Evolutionary conservation across 92 coral and sea anemone genomes (phyloP).

Genomic region (Metridium senile): DNA sequence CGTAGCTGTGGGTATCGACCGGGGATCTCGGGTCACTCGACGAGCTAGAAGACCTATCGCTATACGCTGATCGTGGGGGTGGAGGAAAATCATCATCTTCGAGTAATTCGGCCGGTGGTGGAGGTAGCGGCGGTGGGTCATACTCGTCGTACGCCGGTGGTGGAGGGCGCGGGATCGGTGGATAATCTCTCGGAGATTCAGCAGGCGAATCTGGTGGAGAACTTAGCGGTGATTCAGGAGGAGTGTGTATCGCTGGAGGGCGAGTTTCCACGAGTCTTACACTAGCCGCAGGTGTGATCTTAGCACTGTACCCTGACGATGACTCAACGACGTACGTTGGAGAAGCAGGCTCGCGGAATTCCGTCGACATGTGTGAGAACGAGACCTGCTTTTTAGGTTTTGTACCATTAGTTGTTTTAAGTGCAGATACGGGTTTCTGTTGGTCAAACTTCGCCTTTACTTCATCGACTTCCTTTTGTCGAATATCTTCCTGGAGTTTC

Average conservation of each 20-base stretch:
- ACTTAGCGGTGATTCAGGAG: conserved; percentile 42
- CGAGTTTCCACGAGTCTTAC: conserved; percentile 88
- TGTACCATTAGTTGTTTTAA: conserved; percentile 47
- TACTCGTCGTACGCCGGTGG: conserved; percentile 72
- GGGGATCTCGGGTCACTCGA: conserved; percentile 53
- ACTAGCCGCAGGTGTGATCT: conserved; percentile 83
- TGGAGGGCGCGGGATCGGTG: conserved; percentile 91
- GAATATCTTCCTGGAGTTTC: conserved; percentile 14
- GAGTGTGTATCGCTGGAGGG: conserved; percentile 56
- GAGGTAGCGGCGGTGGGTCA: conserved; percentile 76
- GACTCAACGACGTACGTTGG: conserved; percentile 80
- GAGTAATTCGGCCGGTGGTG: conserved; percentile 46
- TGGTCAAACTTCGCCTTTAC: conserved; percentile 28
- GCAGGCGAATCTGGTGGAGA: conserved; percentile 56
- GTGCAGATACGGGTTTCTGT: conserved; percentile 42
- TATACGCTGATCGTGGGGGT: conserved; percentile 37
- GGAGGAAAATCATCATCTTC: conserved; percentile 46
- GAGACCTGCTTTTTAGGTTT: conserved; percentile 90
- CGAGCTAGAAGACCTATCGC: conserved; percentile 38
- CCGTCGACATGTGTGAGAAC: conserved; percentile 90
- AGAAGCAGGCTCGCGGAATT: conserved; percentile 86
- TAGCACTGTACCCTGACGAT: conserved; percentile 74
- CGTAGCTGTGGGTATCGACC: conserved; percentile 28
- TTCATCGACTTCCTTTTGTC: conserved; percentile 33
- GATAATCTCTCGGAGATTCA: conserved; percentile 63